Evolutionary conservation across 2,797 vertebrate genomes (phyloP), one percentile per base, ranked within the genome.

Genomic region (Falco berigora): DNA sequence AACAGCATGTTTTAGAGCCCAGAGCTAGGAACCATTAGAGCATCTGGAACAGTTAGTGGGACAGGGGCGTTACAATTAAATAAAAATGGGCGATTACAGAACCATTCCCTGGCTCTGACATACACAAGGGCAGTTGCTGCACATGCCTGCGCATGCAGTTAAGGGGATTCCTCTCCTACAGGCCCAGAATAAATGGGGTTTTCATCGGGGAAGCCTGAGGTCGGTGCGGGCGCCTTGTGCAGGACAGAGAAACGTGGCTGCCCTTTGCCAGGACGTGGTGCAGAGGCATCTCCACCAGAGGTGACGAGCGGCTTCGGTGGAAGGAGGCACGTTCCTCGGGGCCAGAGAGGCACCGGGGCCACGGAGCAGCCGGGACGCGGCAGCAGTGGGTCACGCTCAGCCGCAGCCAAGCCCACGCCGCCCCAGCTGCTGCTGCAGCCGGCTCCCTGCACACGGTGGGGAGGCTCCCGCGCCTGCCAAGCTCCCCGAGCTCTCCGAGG

Each of bases 1-100:
- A 95, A 97, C 94, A 91, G 91, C 91, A 36, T 96, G 95, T 95
- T 95, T 96, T 87, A 86, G 62, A 94, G 95, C 96, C 96, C 92
- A 94, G 91, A 97, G 96, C 91, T 93, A 96, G 91, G 91, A 95
- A 92, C 84, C 92, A 89, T 82, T 8, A 83, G 87, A 96, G 93
- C 95, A 97, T 97, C 95, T 96, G 96, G 96, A 95, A 92, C 75
- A 90, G 91, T 40, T 94, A 93, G 87, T 44, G 84, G 89, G 96
- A 71, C 75, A 91, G 94, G 92, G 94, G 89, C 72, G 42, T 88
- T 93, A 44, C 91, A 90, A 89, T 94, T 83, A 53, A 95, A 89
- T 74, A 61, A 74, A 94, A 96, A 89, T 74, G 94, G 96, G 86
- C 9, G 58, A 96, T 94, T 96, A 83, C 95, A 62, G 96, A 94